Conservation (phyloP, 2,113 vertebrate genomes). For the Caracal caracal region DNA sequence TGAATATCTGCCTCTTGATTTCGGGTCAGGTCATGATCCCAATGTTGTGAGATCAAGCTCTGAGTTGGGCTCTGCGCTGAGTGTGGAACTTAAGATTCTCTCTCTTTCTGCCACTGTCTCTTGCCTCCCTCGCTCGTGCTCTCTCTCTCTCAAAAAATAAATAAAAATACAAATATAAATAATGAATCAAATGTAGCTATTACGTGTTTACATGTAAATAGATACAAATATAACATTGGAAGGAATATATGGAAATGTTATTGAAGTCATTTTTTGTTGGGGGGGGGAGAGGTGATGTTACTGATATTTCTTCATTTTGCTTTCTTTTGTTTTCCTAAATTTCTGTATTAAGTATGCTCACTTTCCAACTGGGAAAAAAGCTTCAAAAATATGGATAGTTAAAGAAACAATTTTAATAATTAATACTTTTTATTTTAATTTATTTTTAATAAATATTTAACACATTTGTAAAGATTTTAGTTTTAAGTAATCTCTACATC, state of each 20-base stretch:
- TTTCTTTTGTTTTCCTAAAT: background rate
- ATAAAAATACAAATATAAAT: background rate
- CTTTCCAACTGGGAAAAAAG: background rate
- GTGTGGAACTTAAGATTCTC: too few relatives aligned
- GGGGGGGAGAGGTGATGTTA: background rate
- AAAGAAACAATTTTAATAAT: background rate
- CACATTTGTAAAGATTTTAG: too few relatives aligned
- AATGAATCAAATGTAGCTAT: background rate
- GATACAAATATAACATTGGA: background rate
- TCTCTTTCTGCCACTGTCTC: too few relatives aligned
- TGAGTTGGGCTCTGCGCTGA: too few relatives aligned
- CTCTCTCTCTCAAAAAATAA: background rate
- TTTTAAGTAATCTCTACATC: too few relatives aligned
- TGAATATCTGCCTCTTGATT: too few relatives aligned
- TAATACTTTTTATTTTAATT: background rate
- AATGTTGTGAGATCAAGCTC: too few relatives aligned
- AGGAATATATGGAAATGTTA: slow-evolving; percentile 10
- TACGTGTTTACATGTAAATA: background rate
- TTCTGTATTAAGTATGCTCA: background rate
- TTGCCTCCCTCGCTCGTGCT: too few relatives aligned
- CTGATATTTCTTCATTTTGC: background rate
- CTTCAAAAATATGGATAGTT: background rate
- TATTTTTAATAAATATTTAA: background rate
- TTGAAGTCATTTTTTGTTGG: background rate
- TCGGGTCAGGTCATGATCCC: too few relatives aligned